A percentile compares a stretch with the other conserved stretches of the same genome.
These are phyloP conservation scores for Eriocheir sinensis DNA, from an alignment of 1,140 invertebrate species.

Conservation along the genomic window DNA sequence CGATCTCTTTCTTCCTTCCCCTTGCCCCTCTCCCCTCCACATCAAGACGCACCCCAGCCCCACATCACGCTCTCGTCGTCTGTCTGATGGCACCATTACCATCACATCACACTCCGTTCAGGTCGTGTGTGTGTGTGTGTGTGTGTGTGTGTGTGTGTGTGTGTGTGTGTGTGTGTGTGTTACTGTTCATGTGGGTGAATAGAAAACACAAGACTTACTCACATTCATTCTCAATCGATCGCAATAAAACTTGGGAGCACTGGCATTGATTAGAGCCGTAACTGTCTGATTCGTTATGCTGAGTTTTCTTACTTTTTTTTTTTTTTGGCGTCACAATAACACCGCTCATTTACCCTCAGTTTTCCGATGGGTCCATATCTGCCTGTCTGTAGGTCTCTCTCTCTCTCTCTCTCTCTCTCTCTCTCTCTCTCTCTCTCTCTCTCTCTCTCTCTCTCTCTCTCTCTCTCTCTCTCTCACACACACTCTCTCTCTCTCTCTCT, in stretches of 20 bases:
- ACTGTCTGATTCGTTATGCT: too few species aligned
- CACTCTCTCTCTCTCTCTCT: neutral
- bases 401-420: too few species aligned
- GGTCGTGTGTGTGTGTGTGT: neutral
- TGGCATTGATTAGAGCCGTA: too few species aligned
- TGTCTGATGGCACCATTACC: neutral
- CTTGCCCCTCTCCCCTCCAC: neutral
- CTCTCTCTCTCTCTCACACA: constrained; percentile 50
- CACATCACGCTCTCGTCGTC: neutral
- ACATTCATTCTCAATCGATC: too few species aligned
- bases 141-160: too few species aligned
- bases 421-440: neutral
- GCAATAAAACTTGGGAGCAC: too few species aligned
- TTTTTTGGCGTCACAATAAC: too few species aligned
- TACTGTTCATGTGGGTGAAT: neutral
- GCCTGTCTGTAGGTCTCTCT: too few species aligned
- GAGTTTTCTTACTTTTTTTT: too few species aligned
- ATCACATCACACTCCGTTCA: neutral
- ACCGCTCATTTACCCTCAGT: too few species aligned
- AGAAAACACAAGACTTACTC: neutral
- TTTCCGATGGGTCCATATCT: too few species aligned
- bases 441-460: constrained; percentile 11
- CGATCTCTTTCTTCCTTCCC: too few species aligned
- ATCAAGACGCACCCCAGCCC: neutral
- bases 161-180: neutral